Percentiles rank a stretch among this genome's conserved stretches.
phyloP scores from a whole-genome alignment of 2,888 invertebrate species.

The Himalopsyche japonica region DNA sequence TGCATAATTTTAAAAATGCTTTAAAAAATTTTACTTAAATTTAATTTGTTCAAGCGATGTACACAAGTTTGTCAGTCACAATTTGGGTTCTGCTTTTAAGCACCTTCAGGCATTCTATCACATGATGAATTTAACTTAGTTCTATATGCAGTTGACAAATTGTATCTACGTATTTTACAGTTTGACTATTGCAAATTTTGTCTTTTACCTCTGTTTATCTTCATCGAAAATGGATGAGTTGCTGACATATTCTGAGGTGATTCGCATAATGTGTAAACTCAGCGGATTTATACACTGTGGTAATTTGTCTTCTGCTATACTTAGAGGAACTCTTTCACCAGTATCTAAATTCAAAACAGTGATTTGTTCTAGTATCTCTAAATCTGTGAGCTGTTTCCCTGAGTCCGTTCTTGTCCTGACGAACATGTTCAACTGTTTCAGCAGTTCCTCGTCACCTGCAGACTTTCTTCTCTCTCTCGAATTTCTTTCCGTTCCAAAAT shows the following conservation, averaged over 20 bases:
- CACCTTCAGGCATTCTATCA: too few species aligned
- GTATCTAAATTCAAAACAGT: conserved; percentile 81
- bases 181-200: not conserved
- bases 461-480: conserved; percentile 71
- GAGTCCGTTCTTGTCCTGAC: conserved; percentile 84
- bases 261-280: conserved; percentile 90
- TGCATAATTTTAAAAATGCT: too few species aligned
- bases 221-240: conserved; percentile 56
- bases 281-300: conserved; percentile 92
- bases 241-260: conserved; percentile 88
- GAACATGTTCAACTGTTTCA: conserved; percentile 70
- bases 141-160: too few species aligned
- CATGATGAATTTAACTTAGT: too few species aligned
- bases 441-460: conserved; percentile 75
- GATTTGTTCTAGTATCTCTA: conserved; percentile 92
- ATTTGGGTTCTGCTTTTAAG: too few species aligned
- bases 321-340: conserved; percentile 91
- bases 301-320: conserved; percentile 90
- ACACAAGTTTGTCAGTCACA: too few species aligned
- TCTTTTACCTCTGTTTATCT: conserved; percentile 48
- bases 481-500: conserved; percentile 13
- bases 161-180: not conserved
- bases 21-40: too few species aligned
- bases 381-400: conserved; percentile 83
- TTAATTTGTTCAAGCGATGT: too few species aligned